These are phyloP conservation scores for Mesocentrotus franciscanus DNA, from an alignment of 53 echinoderm and acorn worm species.

Conservation along the genomic window DNA sequence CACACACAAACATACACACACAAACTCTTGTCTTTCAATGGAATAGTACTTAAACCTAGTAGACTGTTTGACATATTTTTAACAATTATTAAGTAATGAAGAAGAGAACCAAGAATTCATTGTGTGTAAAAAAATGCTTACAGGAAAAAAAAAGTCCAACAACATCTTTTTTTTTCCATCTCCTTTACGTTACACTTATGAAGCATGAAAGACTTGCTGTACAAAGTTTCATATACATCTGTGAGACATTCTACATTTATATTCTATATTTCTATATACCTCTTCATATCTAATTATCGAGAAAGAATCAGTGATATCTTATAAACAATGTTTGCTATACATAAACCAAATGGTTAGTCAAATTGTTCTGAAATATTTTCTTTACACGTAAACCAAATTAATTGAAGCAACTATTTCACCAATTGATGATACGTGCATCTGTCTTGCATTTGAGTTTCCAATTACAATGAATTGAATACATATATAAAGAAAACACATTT, in stretches of 20 bases:
- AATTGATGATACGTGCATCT: neutral
- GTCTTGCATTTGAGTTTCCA: neutral
- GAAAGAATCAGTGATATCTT: neutral
- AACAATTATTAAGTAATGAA: neutral
- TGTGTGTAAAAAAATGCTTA: neutral
- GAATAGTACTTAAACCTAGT: constrained; percentile 55
- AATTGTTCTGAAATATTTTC: constrained; percentile 14
- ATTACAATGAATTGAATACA: neutral
- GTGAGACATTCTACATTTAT: neutral
- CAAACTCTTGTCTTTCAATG: constrained; percentile 6
- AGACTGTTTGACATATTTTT: constrained; percentile 27
- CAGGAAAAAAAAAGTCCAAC: neutral
- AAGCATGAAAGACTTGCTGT: constrained; percentile 57
- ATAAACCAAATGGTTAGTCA: neutral
- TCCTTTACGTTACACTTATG: constrained; percentile 13
- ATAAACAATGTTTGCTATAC: neutral
- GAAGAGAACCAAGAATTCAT: neutral
- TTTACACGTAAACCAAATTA: neutral
- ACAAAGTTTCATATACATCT: constrained; percentile 6
- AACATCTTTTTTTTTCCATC: neutral
- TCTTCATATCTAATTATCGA: neutral
- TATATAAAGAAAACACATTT: neutral
- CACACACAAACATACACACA: constrained; percentile 42
- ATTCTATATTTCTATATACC: constrained; percentile 33
- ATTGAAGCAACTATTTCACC: neutral